Base-by-base conservation (phyloP, 2,888 invertebrate genomes). In the Apodemia mormo region DNA sequence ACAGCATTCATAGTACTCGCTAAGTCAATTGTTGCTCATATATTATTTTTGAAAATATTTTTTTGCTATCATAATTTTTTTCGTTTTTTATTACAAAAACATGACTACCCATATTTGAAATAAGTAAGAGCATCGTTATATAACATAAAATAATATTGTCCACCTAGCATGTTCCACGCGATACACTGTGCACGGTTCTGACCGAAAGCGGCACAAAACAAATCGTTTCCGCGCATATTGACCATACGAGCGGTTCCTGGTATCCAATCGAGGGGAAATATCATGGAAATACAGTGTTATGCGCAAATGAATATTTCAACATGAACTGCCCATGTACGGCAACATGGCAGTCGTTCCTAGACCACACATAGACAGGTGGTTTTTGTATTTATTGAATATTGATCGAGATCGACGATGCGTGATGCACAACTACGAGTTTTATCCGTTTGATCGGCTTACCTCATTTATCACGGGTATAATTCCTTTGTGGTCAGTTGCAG, bases 301-400 rank as follows among this genome's bases (percentile, higher is more conserved):
- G 61, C 12, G 14, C 61, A 33, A 33, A 61, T 61, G 61, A 61
- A 61, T 61, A 61, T 61, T 61, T 33, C 61, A 61, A 61, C n/a
- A 52, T n/a, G 29, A 10, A 56, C 29, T 33, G 2, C 61, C 22
- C 61, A 37, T 61, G 14, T 61, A 61, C 9, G 61, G 64, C 64
- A 30, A 33, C 61, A 30, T 29, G 14, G 61, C 61, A 37, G 54
- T 54, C 64, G 37, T 64, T 37, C 37, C 37, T n/a, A 64, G 64
- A 64, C 37, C 37, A 64, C 33, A 64, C 33, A 64, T 37, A n/a
- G n/a, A n/a, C 14, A n/a, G 37, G 14, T 7, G 37, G 37, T 64
- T 61, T 61, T 5, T 64, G 8, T 61, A 29, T 37, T 12, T 61
- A 37, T 61, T 61, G 61, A n/a, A 64, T 64, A 64, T 64, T 64